Percentiles rank a stretch among this genome's conserved stretches.
Conservation (phyloP, 1,140 invertebrate species). For the Acromyrmex heyeri region DNA sequence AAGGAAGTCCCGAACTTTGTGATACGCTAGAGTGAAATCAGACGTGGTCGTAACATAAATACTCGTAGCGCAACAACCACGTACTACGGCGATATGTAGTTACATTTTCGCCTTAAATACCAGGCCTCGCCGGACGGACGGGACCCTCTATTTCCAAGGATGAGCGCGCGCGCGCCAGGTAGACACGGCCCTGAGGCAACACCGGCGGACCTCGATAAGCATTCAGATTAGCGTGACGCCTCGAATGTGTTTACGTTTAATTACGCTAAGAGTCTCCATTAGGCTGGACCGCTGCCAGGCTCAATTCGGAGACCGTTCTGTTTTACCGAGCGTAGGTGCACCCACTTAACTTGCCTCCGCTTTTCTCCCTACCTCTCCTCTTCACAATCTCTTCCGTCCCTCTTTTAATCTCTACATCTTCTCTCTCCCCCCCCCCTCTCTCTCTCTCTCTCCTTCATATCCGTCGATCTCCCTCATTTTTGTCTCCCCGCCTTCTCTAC, state of each 20-base stretch:
- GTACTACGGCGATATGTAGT: background rate
- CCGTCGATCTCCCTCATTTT: constrained; percentile 6
- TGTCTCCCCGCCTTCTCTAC: background rate
- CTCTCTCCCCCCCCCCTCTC: background rate
- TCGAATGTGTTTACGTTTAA: constrained; percentile 87
- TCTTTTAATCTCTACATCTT: constrained; percentile 52
- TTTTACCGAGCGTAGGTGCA: constrained; percentile 80
- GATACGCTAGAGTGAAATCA: constrained; percentile 2
- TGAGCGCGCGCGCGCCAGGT: constrained; percentile 75
- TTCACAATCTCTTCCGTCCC: constrained; percentile 24
- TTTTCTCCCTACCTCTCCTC: background rate
- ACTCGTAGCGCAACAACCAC: constrained; percentile 4
- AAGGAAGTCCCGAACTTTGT: background rate
- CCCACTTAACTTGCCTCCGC: constrained; percentile 76
- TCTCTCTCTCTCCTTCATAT: background rate
- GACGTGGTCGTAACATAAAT: constrained; percentile 4
- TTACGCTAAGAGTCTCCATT: constrained; percentile 87
- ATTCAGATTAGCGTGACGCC: constrained; percentile 86
- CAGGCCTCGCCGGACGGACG: background rate
- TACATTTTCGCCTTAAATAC: constrained; percentile 35
- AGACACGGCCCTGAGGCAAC: constrained; percentile 82
- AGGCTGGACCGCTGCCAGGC: constrained; percentile 86
- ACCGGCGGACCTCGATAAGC: constrained; percentile 84
- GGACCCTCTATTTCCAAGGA: constrained; percentile 71
- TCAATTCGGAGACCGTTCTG: constrained; percentile 76